Percentiles rank a stretch among this genome's conserved stretches.
Evolutionary conservation across 2,888 invertebrate genomes (phyloP).

Genomic region (Ennomos fuscantarius): DNA sequence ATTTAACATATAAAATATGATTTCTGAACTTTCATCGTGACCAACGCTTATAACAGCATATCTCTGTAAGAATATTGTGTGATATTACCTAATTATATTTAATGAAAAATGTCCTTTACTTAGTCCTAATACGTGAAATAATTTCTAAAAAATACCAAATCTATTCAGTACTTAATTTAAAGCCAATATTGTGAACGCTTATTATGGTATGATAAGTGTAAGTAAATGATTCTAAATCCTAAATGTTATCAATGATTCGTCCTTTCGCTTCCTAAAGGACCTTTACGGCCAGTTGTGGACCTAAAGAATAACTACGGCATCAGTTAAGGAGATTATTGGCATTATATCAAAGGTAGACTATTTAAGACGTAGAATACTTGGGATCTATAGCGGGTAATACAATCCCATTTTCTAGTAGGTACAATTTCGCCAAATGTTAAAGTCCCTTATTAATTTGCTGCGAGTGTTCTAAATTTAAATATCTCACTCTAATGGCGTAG

Average conservation of each 20-base stretch:
- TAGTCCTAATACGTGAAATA: constrained; percentile 68
- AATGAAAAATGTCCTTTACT: constrained; percentile 67
- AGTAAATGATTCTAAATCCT: constrained; percentile 61
- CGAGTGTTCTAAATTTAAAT: too few relatives aligned
- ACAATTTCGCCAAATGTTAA: background rate
- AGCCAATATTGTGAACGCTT: constrained; percentile 70
- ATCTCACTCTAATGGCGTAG: background rate
- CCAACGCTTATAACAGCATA: constrained; percentile 83
- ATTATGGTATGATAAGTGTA: constrained; percentile 57
- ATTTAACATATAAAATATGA: constrained; percentile 42
- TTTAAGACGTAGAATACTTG: background rate
- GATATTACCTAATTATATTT: constrained; percentile 82
- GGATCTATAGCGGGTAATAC: background rate
- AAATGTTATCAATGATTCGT: constrained; percentile 66
- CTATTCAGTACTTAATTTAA: constrained; percentile 80
- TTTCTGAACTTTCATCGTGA: constrained; percentile 72
- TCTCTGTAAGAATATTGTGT: constrained; percentile 82
- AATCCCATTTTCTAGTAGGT: background rate
- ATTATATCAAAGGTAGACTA: too few relatives aligned
- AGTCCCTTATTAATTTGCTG: background rate
- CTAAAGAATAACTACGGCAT: constrained; percentile 11
- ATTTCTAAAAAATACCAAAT: constrained; percentile 69
- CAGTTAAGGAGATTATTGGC: background rate
- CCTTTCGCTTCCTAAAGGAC: constrained; percentile 47
- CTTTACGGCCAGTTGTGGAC: constrained; percentile 8